phyloP scores from a whole-genome alignment of 2,888 invertebrate genomes.

The Ecdyonurus torrentis region DNA sequence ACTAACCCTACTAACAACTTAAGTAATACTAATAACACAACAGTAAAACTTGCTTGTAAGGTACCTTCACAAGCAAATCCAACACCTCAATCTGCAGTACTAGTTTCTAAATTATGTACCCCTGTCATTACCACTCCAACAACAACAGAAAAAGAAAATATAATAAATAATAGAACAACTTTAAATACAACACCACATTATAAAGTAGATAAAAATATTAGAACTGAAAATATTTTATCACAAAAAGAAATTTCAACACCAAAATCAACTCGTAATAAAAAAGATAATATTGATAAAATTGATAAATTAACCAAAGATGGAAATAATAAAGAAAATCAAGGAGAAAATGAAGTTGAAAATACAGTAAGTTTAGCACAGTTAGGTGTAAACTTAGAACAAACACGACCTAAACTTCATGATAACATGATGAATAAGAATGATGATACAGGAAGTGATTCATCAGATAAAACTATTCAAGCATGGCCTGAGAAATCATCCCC shows the following conservation, averaged over 20 bases:
- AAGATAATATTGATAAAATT: constrained; percentile 5
- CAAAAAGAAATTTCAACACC: neutral
- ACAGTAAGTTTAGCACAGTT: neutral
- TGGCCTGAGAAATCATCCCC: neutral
- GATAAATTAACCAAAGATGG: constrained; percentile 7
- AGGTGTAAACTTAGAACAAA: neutral
- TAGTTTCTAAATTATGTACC: neutral
- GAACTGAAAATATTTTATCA: neutral
- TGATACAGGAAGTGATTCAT: neutral
- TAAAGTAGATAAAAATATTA: neutral
- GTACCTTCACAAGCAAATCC: neutral
- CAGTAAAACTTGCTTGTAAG: neutral
- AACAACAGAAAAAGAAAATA: neutral
- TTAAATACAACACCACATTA: neutral
- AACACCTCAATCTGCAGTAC: neutral
- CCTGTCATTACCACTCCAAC: neutral
- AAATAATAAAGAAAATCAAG: constrained; percentile 6
- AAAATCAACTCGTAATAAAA: neutral
- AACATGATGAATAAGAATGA: neutral
- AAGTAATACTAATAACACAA: neutral
- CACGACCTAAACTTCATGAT: neutral
- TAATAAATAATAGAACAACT: neutral
- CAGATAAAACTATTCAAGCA: neutral
- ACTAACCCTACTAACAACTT: neutral
- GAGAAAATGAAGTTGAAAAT: neutral